Evolutionary conservation across 2,797 vertebrate genomes (phyloP), one percentile per base, ranked within the genome.

Genomic region (Botia kubotai): DNA sequence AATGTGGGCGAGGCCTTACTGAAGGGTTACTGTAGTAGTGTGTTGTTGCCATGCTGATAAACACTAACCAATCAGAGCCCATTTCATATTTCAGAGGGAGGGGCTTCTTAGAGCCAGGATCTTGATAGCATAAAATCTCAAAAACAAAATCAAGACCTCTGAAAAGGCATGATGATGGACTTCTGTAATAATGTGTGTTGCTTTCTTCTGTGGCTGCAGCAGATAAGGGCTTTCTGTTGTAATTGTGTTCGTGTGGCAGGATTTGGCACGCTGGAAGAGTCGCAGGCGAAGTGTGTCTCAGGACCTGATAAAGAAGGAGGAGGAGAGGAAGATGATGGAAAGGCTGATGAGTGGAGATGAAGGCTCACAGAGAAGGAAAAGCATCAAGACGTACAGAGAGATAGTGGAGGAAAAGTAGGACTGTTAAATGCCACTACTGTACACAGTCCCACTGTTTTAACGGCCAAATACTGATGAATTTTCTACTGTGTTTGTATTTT

Each of bases 301-400:
- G 86, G 98, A 99, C 87, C 91, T 99, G 83, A 96, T 99, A 84
- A 99, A 98, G 90, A 98, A 98, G 90, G 97, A 99, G 86, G 96
- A 98, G 72, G 97, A 99, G 90, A 96, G 98, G 87, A 98, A 97
- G 90, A 95, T 94, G 92, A 97, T 98, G 97, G 97, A 98, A 91
- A 94, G 87, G 72, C 60, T 99, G 72, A 84, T 98, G 91, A 90
- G 93, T 33, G 95, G 93, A 63, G 94, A 92, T 11, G 83, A 88
- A 0, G 90, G 90, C 23, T 90, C 93, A 3, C 94, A 95, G 66
- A 94, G 97, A 81, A 96, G 97, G 86, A 97, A 95, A 92, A 99
- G 97, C 91, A 96, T 99, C 90, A 99, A 99, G 92, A 99, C 98
- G 16, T 99, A 99, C 92, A 92, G 94, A 89, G 98, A 99, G 90